phyloP scores from a whole-genome alignment of 2,797 vertebrate genomes.

The Capromys pilorides region DNA sequence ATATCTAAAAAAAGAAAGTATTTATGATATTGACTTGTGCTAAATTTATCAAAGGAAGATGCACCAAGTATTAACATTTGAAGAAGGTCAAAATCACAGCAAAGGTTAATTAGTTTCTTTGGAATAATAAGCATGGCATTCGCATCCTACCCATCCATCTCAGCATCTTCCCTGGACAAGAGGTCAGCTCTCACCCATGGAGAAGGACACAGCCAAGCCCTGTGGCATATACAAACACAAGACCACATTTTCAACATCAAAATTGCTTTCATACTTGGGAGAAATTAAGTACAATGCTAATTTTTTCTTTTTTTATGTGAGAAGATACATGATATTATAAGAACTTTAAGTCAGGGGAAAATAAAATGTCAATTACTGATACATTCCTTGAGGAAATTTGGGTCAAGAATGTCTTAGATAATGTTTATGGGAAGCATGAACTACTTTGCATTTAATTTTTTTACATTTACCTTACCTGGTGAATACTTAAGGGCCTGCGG shows the following conservation, averaged over 20 bases:
- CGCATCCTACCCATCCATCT: neutral
- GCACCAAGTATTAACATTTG: neutral
- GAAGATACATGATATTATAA: neutral
- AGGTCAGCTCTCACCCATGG: neutral
- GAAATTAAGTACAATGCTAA: neutral
- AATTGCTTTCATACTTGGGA: neutral
- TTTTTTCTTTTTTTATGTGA: neutral
- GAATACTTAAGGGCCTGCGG: neutral
- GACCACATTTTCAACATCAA: neutral
- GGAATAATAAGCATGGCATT: neutral
- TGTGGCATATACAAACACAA: neutral
- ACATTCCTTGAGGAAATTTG: neutral
- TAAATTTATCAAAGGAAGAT: constrained; percentile 60
- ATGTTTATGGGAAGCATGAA: neutral
- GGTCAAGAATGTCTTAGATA: neutral
- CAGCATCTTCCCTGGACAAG: neutral
- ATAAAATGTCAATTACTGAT: neutral
- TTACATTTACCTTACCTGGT: neutral
- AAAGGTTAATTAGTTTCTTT: constrained; percentile 11
- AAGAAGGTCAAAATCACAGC: constrained; percentile 57
- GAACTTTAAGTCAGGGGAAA: neutral
- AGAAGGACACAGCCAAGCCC: neutral
- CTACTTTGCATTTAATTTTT: neutral
- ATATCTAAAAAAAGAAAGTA: constrained; percentile 53
- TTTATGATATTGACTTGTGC: constrained; percentile 50